Base-by-base conservation (phyloP, 64 coral and sea anemone genomes). In the Dendronephthya gigantea region DNA sequence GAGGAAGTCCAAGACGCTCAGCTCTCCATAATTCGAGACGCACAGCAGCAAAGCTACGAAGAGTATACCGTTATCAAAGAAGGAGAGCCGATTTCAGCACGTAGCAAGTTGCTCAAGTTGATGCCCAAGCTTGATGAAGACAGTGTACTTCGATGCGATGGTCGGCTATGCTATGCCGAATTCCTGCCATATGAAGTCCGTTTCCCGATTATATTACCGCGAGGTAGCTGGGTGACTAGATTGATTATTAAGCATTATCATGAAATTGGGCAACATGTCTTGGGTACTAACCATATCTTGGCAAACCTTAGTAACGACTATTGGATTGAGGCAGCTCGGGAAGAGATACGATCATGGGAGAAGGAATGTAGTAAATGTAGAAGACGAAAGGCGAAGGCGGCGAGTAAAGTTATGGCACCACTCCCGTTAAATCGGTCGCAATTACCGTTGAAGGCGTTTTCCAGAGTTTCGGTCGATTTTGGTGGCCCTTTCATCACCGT, bases 401-500 rank as follows among this genome's bases (percentile, higher is more conserved):
- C 83, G 14, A 68, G 43, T 28, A 87, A 92, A 23, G 40, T 92
- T 43, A 92, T 88, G 90, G 82, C 82, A 37, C 86, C 90, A 27
- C 86, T 92, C 55, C 90, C 90, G 47, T 59, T 88, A 34, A 48
- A 52, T 37, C 62, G 86, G 27, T 50, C 79, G 4, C 84, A 38
- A 8, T 38, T 38, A 23, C 48, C 90, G 19, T 38, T 91, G 5
- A 65, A 85, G 49, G 76, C 82, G 28, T 91, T 91, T 76, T 34
- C 29, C 34, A 7, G 35, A 8, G 69, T 76, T 4, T 76, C 69
- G 36, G 69, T 76, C 10, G 69, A 76, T 29, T 76, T 76, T 38
- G 7, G 69, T 38, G 69, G 69, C 3, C 31, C 69, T 3, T 76
- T 76, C 25, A 76, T 76, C 6, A 76, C 31, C 7, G 69, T 76